Evolutionary conservation across 2,797 vertebrate genomes (phyloP).

Genomic region (Bovichtus diacanthus): DNA sequence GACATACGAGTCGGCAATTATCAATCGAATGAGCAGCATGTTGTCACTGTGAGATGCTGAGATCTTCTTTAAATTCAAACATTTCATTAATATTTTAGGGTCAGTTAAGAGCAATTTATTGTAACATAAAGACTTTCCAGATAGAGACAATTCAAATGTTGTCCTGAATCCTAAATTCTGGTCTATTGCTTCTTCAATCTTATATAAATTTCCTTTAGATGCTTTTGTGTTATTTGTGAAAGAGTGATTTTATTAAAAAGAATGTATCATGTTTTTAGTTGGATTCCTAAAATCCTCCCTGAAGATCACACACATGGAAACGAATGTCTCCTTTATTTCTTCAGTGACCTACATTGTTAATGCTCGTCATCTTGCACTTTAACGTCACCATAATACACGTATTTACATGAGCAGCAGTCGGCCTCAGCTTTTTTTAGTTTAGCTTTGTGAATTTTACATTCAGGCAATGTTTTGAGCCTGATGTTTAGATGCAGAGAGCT

Average conservation of each 20-base stretch:
- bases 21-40: neutral
- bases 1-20: accelerated
- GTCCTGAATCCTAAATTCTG: neutral
- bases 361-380: neutral
- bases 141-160: neutral
- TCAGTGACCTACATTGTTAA: neutral
- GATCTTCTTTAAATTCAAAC: neutral
- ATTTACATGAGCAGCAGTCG: neutral
- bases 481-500: neutral
- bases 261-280: neutral
- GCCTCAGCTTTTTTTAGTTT: neutral
- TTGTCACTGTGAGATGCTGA: neutral
- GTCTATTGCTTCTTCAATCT: neutral
- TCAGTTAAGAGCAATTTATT: neutral
- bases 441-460: neutral
- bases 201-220: neutral
- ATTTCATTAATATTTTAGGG: neutral
- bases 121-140: neutral
- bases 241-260: neutral
- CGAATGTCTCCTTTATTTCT: neutral
- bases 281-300: neutral
- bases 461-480: neutral
- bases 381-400: neutral
- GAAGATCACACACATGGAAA: neutral
- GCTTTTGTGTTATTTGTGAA: neutral